Base-by-base conservation (phyloP, 2,888 invertebrate species). In the Blastobasis lacticolella region DNA sequence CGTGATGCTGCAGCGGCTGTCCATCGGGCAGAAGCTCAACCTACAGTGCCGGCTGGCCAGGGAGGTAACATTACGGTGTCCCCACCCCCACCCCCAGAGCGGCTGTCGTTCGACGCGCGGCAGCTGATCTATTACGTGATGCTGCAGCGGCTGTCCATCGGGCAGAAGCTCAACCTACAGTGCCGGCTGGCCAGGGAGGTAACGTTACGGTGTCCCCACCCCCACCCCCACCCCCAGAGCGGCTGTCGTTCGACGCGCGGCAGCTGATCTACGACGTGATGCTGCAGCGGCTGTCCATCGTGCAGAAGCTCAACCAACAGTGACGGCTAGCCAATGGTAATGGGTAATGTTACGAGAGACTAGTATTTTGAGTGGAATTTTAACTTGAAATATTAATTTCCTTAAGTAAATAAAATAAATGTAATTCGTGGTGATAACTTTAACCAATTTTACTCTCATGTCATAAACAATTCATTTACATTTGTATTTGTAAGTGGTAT, bases 1-100 rank as follows among this genome's bases (percentile, higher is more conserved):
- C 65, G 92, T 93, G 69, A 92, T 94, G 92, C 75, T 94, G 65
- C 91, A 92, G 57, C 90, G 93, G 55, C 89, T 94, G 78, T 89
- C 90, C 48, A 88, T 78, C 36, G 81, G 83, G 8, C 88, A 88
- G 65, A 75, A 73, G 55, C 65, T 87, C 54, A 84, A 85, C 69
- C 68, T 79, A 49, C 88, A 87, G 66, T 84, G 82, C 48, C 76
- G 84, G 0, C 67, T 88, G 9, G 85, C 83, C 54, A 68, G 75
- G 3, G 83, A 84, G 48, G 69, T 88, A n/a, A n/a, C n/a, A n/a
- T n/a, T n/a, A n/a, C n/a, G n/a, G n/a, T n/a, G n/a, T n/a, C n/a
- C n/a, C n/a, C n/a, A n/a, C n/a, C n/a, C n/a, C n/a, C n/a, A n/a
- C n/a, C n/a, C 4, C 42, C 68, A 82, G 84, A 69, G 10, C 52